Evolutionary conservation across 2,113 vertebrate genomes (phyloP), one percentile per base, ranked within the genome.

Genomic region (Vidua macroura): DNA sequence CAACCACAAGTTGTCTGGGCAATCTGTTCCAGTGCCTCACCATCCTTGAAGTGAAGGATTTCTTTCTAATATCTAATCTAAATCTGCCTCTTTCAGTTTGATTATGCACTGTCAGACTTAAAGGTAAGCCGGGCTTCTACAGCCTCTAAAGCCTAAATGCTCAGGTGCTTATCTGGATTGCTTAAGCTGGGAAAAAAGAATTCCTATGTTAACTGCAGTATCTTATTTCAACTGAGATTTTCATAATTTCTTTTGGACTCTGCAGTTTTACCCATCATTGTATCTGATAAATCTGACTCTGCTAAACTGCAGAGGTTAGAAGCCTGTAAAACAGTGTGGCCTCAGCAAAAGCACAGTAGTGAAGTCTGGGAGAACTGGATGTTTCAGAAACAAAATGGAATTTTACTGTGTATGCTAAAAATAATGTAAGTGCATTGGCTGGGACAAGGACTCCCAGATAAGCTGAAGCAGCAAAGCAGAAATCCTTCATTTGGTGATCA

Each of bases 401-500:
- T 95, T 95, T 92, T 95, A 91, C 91, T 58, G 69, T 46, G n/a
- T 53, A 67, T 83, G 68, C 88, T 95, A 95, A 94, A 94, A 96
- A 92, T 88, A 96, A 88, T 39, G 4, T 83, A 69, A 94, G 72
- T 81, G 76, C 88, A 28, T 86, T 96, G 94, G 55, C 72, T 95
- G 43, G 39, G 52, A 88, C 83, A 70, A 93, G 80, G 86, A 63
- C 68, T 95, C 68, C 21, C 12, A 17, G 83, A 91, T 73, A 95
- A 89, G 87, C 94, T 91, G 90, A 94, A 94, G 63, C 91, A 95
- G 94, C 93, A 95, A 91, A 91, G 82, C 70, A 91, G 82, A 80
- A 88, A 85, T 84, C 78, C 78, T 93, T 91, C 41, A 60, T 85
- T 73, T 79, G 74, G 49, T 0, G 1, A 79, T 91, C 79, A 80